Base-by-base conservation (phyloP, 2,888 invertebrate species). In the Cyclophora punctaria region DNA sequence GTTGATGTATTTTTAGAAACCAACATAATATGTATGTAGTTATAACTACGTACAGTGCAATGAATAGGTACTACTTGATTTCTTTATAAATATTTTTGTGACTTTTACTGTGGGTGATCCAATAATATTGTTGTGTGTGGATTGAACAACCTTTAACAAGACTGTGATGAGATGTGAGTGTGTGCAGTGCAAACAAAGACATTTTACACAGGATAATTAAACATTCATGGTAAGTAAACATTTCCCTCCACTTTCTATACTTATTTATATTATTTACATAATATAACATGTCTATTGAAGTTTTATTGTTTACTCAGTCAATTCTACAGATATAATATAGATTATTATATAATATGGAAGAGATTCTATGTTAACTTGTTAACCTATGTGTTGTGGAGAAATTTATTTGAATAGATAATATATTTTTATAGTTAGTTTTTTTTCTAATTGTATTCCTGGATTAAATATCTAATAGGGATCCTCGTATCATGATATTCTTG, bases 1-100 rank as follows among this genome's bases (percentile, higher is more conserved):
- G 75, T 77, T 74, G 73, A 73, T 75, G 79, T 87, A 86, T 86
- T 85, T 85, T 83, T 86, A 87, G 86, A 84, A 81, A 72, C 58
- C 69, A 64, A 71, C 56, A 44, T 20, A 20, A 1, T 20, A 20
- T 20, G 20, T 60, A 58, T 49, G 48, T 51, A 56, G 48, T 44
- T 53, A 52, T 56, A 48, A n/a, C 41, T 52, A 54, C 71, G 66
- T 73, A 74, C 74, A 75, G 73, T 74, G 77, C 72, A 75, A 76
- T 73, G 50, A 53, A 46, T 73, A 37, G 20, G 20, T 20, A 71
- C 69, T 73, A 75, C 75, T 78, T 76, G 76, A 78, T 78, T 79
- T 77, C 78, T 78, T 78, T 78, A 76, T 79, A 79, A 81, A 82
- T 73, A 81, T 68, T 77, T 20, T 73, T 73, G 55, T 64, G 60